Conservation (phyloP, 2,797 vertebrate genomes). For the Gobionotothen gibberifrons region DNA sequence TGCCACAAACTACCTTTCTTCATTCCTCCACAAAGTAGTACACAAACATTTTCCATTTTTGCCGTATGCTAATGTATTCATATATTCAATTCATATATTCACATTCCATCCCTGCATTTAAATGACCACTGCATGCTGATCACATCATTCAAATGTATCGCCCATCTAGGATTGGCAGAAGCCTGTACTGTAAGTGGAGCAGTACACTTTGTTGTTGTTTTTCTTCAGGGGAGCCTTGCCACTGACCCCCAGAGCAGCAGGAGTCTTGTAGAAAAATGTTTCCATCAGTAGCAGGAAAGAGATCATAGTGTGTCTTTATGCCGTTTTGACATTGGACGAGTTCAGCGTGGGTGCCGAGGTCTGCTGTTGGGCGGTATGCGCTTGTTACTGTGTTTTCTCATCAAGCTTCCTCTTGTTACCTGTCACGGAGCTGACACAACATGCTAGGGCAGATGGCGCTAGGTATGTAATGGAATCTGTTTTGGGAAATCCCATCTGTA, state of each 20-base stretch:
- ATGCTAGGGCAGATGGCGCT: conserved; percentile 65
- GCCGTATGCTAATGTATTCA: conserved; percentile 68
- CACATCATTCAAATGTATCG: conserved; percentile 61
- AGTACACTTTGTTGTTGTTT: background rate
- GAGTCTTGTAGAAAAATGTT: conserved; percentile 63
- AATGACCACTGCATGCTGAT: conserved; percentile 62
- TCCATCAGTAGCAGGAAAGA: conserved; percentile 51
- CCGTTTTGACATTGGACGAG: conserved; percentile 69
- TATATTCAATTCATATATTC: conserved; percentile 68
- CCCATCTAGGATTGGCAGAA: conserved; percentile 48
- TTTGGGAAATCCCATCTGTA: conserved; percentile 65
- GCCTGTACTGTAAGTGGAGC: conserved; percentile 26
- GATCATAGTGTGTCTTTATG: conserved; percentile 68
- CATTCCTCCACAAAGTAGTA: conserved; percentile 27
- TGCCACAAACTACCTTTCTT: conserved; percentile 37
- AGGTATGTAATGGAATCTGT: conserved; percentile 62
- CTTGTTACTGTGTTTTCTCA: conserved; percentile 75
- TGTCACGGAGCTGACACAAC: conserved; percentile 75
- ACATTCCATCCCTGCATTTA: conserved; percentile 63
- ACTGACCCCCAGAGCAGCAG: conserved; percentile 62
- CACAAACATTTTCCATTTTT: conserved; percentile 38
- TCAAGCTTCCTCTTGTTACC: conserved; percentile 68
- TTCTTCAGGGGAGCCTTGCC: conserved; percentile 12
- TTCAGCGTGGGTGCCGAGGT: conserved; percentile 55
- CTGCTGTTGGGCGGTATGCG: conserved; percentile 55